These are phyloP conservation scores for Calephelis perditalis DNA, from an alignment of 2,888 invertebrate species.

Conservation along the genomic window DNA sequence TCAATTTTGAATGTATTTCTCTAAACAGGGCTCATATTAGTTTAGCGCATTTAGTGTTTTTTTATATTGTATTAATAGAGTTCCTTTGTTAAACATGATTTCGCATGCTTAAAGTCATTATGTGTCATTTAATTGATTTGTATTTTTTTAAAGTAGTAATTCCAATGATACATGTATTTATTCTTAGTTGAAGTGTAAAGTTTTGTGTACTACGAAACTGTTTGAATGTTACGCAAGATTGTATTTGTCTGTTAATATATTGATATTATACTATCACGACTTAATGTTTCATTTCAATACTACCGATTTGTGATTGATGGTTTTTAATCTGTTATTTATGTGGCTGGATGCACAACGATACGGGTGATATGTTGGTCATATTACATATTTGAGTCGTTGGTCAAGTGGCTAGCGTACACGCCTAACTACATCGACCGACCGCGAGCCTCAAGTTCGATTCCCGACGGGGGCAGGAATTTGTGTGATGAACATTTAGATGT, in stretches of 20 bases:
- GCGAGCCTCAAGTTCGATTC: no score
- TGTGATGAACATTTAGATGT: no score
- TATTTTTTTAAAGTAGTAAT: constrained; percentile 45
- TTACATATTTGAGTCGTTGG: no score
- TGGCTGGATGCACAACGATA: no score
- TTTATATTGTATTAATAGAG: constrained; percentile 33
- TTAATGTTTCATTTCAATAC: constrained; percentile 38
- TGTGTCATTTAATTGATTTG: constrained; percentile 53
- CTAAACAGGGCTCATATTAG: constrained; percentile 29
- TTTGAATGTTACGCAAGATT: constrained; percentile 63
- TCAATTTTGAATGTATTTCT: constrained; percentile 23
- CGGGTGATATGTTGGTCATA: no score
- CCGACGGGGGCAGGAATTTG: no score
- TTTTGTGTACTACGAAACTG: constrained; percentile 51
- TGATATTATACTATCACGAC: constrained; percentile 58
- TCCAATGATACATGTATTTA: constrained; percentile 68
- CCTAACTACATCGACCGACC: no score
- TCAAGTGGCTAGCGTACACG: no score
- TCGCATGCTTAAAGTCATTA: constrained; percentile 58
- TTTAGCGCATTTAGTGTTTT: constrained; percentile 25
- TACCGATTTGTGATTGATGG: no score
- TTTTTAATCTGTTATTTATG: no score
- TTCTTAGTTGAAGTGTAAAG: constrained; percentile 59
- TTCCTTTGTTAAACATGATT: constrained; percentile 47
- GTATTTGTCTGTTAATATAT: constrained; percentile 72